Conservation (phyloP, 1,140 invertebrate species). For the Drosophila setifemur region DNA sequence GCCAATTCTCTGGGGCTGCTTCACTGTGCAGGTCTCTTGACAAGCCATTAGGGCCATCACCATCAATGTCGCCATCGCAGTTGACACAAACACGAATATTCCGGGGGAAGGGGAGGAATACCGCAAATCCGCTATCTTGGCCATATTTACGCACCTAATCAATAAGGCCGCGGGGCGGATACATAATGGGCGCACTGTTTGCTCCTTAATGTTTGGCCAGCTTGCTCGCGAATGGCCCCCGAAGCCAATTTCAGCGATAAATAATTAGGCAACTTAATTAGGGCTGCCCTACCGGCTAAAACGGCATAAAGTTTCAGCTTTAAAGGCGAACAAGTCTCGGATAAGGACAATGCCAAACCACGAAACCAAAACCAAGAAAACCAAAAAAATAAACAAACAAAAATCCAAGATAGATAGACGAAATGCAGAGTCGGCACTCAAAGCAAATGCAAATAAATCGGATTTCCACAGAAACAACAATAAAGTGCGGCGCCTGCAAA, state of each 20-base stretch:
- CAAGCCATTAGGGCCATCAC: constrained; percentile 35
- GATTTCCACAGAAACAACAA: constrained; percentile 28
- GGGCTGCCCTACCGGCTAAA: constrained; percentile 6
- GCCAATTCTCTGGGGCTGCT: background rate
- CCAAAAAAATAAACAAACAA: background rate
- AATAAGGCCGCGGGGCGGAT: constrained; percentile 42
- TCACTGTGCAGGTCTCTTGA: constrained; percentile 6
- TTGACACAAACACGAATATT: constrained; percentile 45
- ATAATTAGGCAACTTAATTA: constrained; percentile 69
- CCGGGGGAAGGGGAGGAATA: background rate
- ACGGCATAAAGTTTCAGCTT: background rate
- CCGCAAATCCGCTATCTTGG: constrained; percentile 28
- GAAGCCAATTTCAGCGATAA: constrained; percentile 44
- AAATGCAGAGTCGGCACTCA: constrained; percentile 26
- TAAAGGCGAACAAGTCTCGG: background rate
- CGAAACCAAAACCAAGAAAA: constrained; percentile 17
- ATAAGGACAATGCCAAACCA: constrained; percentile 11
- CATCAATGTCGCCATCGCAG: constrained; percentile 1
- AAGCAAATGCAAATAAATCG: constrained; percentile 54
- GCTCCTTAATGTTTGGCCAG: constrained; percentile 11
- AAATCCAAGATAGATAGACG: constrained; percentile 18
- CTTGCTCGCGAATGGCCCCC: constrained; percentile 1
- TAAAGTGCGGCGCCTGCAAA: background rate
- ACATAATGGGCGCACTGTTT: constrained; percentile 25
- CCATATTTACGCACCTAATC: constrained; percentile 68